These are phyloP conservation scores for Nycticryphes semicollaris DNA, from an alignment of 2,113 vertebrate species.

Conservation along the genomic window DNA sequence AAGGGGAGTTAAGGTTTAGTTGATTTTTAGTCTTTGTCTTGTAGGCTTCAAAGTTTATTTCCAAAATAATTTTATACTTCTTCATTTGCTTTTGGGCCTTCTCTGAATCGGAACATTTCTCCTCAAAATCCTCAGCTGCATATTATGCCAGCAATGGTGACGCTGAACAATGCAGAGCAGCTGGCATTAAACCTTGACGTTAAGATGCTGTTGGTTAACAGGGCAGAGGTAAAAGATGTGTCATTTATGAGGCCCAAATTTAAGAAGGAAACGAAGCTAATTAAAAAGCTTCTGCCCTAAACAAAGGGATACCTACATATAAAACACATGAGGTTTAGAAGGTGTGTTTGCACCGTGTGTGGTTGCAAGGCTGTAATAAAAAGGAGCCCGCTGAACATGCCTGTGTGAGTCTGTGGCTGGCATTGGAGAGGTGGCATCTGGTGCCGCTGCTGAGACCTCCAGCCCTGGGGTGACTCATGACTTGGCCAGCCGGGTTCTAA, in stretches of 20 bases:
- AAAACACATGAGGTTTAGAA: fast-evolving
- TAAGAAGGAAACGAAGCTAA: not conserved
- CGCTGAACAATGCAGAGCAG: not conserved
- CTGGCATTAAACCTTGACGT: not conserved
- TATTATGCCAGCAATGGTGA: not conserved
- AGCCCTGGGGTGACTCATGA: fast-evolving
- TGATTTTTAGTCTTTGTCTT: not conserved
- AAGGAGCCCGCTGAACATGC: not conserved
- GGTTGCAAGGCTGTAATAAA: not conserved
- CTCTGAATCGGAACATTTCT: not conserved
- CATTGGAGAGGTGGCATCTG: fast-evolving
- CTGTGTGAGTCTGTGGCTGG: fast-evolving
- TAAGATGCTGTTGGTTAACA: not conserved
- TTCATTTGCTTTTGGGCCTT: not conserved
- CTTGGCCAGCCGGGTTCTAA: not conserved
- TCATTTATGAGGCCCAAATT: not conserved
- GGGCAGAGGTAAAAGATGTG: not conserved
- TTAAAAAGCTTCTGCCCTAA: not conserved
- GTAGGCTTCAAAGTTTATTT: not conserved
- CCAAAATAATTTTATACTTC: not conserved
- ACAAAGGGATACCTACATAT: not conserved
- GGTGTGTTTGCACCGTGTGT: fast-evolving
- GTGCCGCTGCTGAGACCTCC: not conserved
- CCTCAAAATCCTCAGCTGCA: not conserved
- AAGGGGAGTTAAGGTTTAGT: not conserved